A percentile compares a stretch with the other conserved stretches of the same genome.
phyloP scores from a whole-genome alignment of 2,888 invertebrate species.

The Luffia ferchaultella region DNA sequence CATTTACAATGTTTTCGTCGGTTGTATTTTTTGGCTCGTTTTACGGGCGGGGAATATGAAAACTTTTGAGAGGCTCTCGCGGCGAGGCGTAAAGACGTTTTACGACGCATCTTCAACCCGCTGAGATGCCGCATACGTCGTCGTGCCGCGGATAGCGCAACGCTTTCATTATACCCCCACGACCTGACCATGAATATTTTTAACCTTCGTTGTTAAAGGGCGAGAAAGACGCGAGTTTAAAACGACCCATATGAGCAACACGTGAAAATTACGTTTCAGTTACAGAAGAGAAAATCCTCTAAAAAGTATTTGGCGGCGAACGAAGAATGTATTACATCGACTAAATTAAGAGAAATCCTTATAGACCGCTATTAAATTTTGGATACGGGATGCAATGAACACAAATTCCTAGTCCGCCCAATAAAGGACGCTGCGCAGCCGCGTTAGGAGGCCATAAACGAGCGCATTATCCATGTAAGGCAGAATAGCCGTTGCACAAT shows the following conservation, averaged over 20 bases:
- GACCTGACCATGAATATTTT: slow-evolving; percentile 63
- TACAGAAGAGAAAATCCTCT: too few species aligned
- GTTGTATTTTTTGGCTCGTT: slow-evolving; percentile 63
- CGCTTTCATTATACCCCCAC: slow-evolving; percentile 56
- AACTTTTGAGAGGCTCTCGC: slow-evolving; percentile 59
- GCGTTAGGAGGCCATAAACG: slow-evolving; percentile 66
- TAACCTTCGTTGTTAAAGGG: slow-evolving; percentile 25
- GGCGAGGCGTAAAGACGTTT: slow-evolving; percentile 59
- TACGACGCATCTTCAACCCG: slow-evolving; percentile 60
- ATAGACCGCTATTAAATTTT: slow-evolving; percentile 63
- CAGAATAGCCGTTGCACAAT: slow-evolving; percentile 68
- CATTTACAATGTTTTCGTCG: slow-evolving; percentile 64
- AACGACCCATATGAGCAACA: too few species aligned
- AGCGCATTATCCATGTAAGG: slow-evolving; percentile 68
- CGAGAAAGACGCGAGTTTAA: neutral
- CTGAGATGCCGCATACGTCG: slow-evolving; percentile 51
- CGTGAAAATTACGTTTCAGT: too few species aligned
- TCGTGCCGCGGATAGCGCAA: slow-evolving; percentile 44
- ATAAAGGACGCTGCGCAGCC: slow-evolving; percentile 64
- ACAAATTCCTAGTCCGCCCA: slow-evolving; percentile 64
- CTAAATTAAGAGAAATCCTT: slow-evolving; percentile 54
- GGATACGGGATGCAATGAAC: slow-evolving; percentile 62
- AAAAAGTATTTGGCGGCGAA: too few species aligned
- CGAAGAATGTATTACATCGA: too few species aligned
- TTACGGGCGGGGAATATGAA: slow-evolving; percentile 62